phyloP scores from a whole-genome alignment of 2,888 invertebrate genomes.

The Sarcophaga variegata region DNA sequence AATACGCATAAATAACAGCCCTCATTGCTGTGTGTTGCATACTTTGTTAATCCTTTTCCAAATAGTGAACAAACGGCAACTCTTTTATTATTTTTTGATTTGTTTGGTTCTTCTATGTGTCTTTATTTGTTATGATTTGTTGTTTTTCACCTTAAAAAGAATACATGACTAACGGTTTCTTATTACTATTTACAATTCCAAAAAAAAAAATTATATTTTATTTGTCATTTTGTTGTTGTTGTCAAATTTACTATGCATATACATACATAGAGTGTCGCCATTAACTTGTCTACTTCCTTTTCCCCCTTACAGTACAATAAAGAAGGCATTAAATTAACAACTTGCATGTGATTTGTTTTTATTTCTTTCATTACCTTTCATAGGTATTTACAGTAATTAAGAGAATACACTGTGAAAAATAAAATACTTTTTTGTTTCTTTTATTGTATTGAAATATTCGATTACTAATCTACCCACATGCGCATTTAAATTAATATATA shows the following conservation, averaged over 20 bases:
- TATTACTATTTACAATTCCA: slow-evolving; percentile 22
- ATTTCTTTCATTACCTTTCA: slow-evolving; percentile 1
- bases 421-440: too few species aligned
- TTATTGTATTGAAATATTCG: too few species aligned
- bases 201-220: background rate
- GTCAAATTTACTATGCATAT: slow-evolving; percentile 5
- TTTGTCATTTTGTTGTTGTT: background rate
- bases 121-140: background rate
- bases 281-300: slow-evolving; percentile 33
- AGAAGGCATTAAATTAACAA: too few species aligned
- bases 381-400: background rate
- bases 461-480: too few species aligned
- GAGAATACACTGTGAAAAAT: too few species aligned
- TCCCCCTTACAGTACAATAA: background rate
- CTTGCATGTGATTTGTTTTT: slow-evolving; percentile 10
- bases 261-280: slow-evolving; percentile 14
- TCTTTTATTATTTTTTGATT: too few species aligned
- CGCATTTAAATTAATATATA: too few species aligned
- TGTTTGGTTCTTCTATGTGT: too few species aligned
- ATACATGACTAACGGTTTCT: slow-evolving; percentile 32
- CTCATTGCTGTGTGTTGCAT: background rate
- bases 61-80: too few species aligned
- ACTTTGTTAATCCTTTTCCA: background rate
- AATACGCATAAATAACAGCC: slow-evolving; percentile 1
- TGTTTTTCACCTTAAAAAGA: slow-evolving; percentile 9